Conservation (phyloP, 2,797 vertebrate genomes). For the Lepus oiostolus region DNA sequence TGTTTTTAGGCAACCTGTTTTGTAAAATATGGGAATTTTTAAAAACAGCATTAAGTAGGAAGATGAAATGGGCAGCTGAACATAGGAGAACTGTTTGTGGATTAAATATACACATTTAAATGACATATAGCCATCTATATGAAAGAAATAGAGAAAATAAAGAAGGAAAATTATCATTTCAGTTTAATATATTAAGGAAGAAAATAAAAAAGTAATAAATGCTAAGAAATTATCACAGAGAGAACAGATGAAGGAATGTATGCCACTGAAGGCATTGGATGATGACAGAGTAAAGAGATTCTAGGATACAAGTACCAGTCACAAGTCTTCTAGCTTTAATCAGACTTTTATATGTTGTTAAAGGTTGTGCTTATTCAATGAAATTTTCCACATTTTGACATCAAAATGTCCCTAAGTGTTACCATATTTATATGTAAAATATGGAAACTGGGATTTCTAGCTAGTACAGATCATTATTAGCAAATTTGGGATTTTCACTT, state of each 20-base stretch:
- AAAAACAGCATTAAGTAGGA: neutral
- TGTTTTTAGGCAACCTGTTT: neutral
- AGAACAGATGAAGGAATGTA: neutral
- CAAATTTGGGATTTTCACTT: neutral
- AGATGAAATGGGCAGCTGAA: neutral
- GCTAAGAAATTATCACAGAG: neutral
- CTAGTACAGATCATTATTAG: neutral
- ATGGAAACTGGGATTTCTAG: neutral
- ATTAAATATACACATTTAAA: neutral
- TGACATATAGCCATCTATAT: neutral
- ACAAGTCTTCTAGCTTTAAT: neutral
- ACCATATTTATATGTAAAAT: neutral
- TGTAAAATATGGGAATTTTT: neutral
- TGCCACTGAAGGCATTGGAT: neutral
- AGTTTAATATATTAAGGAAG: neutral
- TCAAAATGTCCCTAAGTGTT: neutral
- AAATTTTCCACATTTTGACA: neutral
- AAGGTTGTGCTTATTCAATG: neutral
- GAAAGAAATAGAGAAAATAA: neutral
- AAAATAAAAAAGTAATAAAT: neutral
- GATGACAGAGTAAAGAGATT: accelerated
- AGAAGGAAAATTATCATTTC: neutral
- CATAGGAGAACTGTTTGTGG: neutral
- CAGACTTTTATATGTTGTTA: neutral
- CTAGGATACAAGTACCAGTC: neutral